These are phyloP conservation scores for Elymnias hypermnestra DNA, from an alignment of 1,140 invertebrate species.

Conservation along the genomic window DNA sequence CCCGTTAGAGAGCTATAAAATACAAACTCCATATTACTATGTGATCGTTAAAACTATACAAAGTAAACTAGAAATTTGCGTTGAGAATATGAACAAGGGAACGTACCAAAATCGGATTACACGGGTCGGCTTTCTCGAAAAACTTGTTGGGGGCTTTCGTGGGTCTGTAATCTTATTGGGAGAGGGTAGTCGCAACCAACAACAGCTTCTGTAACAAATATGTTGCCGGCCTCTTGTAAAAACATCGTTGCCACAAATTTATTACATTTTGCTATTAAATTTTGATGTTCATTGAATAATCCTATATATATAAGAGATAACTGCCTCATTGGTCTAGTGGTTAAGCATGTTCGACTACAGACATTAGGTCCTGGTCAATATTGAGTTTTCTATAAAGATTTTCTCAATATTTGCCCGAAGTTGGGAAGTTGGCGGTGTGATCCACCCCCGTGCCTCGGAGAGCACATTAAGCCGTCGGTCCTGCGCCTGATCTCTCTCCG, in stretches of 20 bases:
- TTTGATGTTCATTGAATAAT: too few species aligned
- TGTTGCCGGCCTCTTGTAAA: neutral
- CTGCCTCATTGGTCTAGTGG: too few species aligned
- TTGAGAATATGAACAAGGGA: conserved; percentile 44
- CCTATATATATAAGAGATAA: too few species aligned
- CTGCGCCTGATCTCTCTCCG: too few species aligned
- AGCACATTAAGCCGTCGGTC: too few species aligned
- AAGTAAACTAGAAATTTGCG: conserved; percentile 12
- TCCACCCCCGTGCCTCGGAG: too few species aligned
- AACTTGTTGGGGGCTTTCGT: conserved; percentile 27
- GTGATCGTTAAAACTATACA: conserved; percentile 7
- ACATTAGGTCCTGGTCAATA: too few species aligned
- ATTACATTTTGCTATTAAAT: too few species aligned
- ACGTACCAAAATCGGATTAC: conserved; percentile 49
- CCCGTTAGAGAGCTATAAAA: conserved; percentile 1
- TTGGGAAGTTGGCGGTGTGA: too few species aligned
- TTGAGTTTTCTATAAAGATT: too few species aligned
- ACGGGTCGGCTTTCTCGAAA: conserved; percentile 29
- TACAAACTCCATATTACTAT: neutral
- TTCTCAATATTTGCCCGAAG: too few species aligned
- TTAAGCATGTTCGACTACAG: too few species aligned
- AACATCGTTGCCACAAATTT: neutral
- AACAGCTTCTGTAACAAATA: conserved; percentile 1
- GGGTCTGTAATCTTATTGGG: conserved; percentile 34
- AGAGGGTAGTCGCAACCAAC: conserved; percentile 2